Evolutionary conservation across 2,888 invertebrate genomes (phyloP).

Genomic region (Drosophila peninsularis): DNA sequence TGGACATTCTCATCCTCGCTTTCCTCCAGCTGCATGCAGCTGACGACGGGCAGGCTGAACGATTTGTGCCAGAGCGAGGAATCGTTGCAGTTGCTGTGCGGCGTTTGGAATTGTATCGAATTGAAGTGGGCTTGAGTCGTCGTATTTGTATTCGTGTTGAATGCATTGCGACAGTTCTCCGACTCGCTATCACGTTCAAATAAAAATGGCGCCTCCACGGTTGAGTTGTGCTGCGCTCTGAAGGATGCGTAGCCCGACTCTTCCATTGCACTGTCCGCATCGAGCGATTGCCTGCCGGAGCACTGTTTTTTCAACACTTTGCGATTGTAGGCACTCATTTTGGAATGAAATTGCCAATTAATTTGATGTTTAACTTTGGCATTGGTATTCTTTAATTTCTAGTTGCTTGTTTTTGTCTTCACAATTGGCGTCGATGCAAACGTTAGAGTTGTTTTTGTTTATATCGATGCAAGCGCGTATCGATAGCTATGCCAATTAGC

Average conservation of each 20-base stretch:
- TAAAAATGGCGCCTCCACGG: slow-evolving; percentile 75
- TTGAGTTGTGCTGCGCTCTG: slow-evolving; percentile 63
- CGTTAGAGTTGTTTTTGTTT: slow-evolving; percentile 25
- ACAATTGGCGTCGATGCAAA: slow-evolving; percentile 54
- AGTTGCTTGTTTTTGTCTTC: slow-evolving; percentile 21
- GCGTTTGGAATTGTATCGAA: slow-evolving; percentile 56
- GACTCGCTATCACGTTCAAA: slow-evolving; percentile 53
- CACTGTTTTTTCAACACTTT: slow-evolving; percentile 36
- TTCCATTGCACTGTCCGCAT: slow-evolving; percentile 56
- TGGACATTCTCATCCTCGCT: slow-evolving; percentile 16
- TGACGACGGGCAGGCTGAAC: slow-evolving; percentile 10
- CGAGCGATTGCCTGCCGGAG: slow-evolving; percentile 17
- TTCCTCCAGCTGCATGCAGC: slow-evolving; percentile 13
- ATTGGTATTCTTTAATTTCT: slow-evolving; percentile 43
- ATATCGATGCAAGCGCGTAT: slow-evolving; percentile 26
- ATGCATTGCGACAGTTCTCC: slow-evolving; percentile 66
- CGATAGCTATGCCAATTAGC: slow-evolving; percentile 16
- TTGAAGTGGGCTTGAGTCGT: slow-evolving; percentile 1
- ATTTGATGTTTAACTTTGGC: slow-evolving; percentile 31
- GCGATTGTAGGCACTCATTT: slow-evolving; percentile 66
- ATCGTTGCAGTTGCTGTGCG: slow-evolving; percentile 22
- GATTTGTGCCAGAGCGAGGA: slow-evolving; percentile 31
- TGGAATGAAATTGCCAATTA: slow-evolving; percentile 31
- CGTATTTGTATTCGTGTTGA: slow-evolving; percentile 41
- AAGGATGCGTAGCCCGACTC: slow-evolving; percentile 74